These are phyloP conservation scores for Acromyrmex charruanus DNA, from an alignment of 1,140 invertebrate species.

Conservation along the genomic window DNA sequence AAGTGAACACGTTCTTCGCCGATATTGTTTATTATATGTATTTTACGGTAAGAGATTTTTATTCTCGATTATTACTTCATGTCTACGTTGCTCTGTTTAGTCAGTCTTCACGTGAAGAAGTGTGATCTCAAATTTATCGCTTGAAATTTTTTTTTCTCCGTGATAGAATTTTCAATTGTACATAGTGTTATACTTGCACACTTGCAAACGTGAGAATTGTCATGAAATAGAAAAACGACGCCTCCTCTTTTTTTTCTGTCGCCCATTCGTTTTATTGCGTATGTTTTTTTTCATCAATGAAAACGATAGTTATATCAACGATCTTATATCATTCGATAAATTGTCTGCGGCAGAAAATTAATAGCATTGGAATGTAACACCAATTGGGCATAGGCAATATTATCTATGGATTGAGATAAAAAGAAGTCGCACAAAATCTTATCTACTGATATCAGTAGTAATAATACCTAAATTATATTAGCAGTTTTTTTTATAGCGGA, in stretches of 20 bases:
- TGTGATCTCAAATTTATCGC: background rate
- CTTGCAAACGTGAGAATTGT: conserved; percentile 21
- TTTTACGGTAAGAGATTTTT: conserved; percentile 8
- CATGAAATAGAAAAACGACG: background rate
- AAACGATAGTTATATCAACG: background rate
- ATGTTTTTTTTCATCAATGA: background rate
- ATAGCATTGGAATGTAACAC: background rate
- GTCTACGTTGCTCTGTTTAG: conserved; percentile 10
- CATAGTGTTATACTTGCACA: background rate
- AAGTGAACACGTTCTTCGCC: background rate
- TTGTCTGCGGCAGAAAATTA: background rate
- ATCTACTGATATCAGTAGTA: conserved; percentile 49
- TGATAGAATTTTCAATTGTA: conserved; percentile 3
- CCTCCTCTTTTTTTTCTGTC: conserved; percentile 43
- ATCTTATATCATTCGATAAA: conserved; percentile 10
- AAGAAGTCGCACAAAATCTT: conserved; percentile 44
- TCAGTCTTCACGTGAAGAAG: background rate
- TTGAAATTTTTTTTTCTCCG: background rate
- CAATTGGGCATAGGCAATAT: background rate
- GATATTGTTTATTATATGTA: background rate
- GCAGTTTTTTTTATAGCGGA: conserved; percentile 32
- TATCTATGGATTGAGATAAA: conserved; percentile 22
- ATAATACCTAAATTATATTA: conserved; percentile 54
- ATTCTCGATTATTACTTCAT: conserved; percentile 9
- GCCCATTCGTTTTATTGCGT: background rate